Evolutionary conservation across 2,888 invertebrate genomes (phyloP), one percentile per base, ranked within the genome.

Genomic region (Lottia gigantea): DNA sequence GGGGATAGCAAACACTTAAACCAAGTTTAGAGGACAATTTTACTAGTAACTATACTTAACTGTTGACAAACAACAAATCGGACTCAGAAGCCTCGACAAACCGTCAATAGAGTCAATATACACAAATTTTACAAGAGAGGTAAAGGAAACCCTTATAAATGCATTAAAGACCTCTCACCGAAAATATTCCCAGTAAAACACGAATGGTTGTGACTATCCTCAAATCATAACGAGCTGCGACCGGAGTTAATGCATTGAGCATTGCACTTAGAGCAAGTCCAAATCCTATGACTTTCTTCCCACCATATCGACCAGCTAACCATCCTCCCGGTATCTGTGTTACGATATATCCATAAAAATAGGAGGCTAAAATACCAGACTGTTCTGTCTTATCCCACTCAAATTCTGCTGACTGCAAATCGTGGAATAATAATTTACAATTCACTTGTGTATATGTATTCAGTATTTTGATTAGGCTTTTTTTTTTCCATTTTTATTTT

Each of bases 241-340:
- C 78, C 7, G 86, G 86, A 15, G 82, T 76, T 19, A 86, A 71
- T 0, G 85, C 49, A 0, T 85, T 86, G 2, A 83, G 73, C 7
- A 83, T 25, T 8, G 84, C 78, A 8, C 82, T 71, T 8, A 83
- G 45, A 7, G 80, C 71, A 79, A 89, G 84, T n/a, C 84, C 82
- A 25, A 75, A 76, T 11, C 87, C 84, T 25, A 89, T 78, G 55
- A 89, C 85, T 6, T 82, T 75, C 70, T 84, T 86, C 62, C 85
- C 86, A 23, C 86, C 85, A 71, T 78, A 83, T 63, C 77, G 71
- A 67, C 80, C 79, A 0, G 80, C 77, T 4, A 80, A 71, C 79
- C 79, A 82, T 11, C 82, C 82, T 46, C 80, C 82, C 11, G 80
- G 80, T 26, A 83, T 70, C 65, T 82, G 81, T 4, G 79, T 81